Percentiles rank a stretch among this genome's conserved stretches.
Evolutionary conservation across 2,113 vertebrate genomes (phyloP).

Genomic region (Orthonyx spaldingii): DNA sequence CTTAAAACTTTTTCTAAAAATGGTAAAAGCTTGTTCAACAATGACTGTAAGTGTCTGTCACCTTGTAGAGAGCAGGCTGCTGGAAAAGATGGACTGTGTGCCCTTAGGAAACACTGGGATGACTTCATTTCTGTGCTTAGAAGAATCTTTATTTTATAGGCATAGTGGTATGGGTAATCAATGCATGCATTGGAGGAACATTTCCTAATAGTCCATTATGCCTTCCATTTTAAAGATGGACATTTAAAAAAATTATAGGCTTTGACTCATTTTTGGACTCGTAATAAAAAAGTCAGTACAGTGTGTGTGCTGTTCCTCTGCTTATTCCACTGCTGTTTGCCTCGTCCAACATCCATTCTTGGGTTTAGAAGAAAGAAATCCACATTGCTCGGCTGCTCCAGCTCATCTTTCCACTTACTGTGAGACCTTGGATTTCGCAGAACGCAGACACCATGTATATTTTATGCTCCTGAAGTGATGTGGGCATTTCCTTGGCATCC

Average conservation of each 20-base stretch:
- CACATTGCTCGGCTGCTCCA: not conserved
- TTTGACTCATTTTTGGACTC: constrained; percentile 12
- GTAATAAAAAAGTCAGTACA: not conserved
- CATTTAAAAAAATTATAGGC: not conserved
- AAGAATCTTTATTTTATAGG: constrained; percentile 16
- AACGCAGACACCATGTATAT: not conserved
- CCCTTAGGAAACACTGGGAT: constrained; percentile 5
- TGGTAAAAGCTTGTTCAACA: not conserved
- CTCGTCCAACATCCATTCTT: not conserved
- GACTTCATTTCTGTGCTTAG: constrained; percentile 26
- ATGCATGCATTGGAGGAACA: constrained; percentile 20
- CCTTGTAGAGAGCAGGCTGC: not conserved
- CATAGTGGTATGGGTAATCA: constrained; percentile 43
- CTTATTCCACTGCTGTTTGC: not conserved
- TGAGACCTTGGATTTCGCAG: not conserved
- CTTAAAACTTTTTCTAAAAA: not conserved
- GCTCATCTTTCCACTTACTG: not conserved
- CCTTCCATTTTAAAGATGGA: constrained; percentile 29
- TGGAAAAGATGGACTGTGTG: constrained; percentile 2
- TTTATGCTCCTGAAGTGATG: not conserved
- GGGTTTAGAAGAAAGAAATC: not conserved
- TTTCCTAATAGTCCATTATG: constrained; percentile 44
- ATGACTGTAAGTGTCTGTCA: not conserved
- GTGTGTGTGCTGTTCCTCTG: not conserved
- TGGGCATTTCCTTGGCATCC: not conserved